phyloP scores from a whole-genome alignment of 2,113 vertebrate species.

The Sphyrna mokarran region DNA sequence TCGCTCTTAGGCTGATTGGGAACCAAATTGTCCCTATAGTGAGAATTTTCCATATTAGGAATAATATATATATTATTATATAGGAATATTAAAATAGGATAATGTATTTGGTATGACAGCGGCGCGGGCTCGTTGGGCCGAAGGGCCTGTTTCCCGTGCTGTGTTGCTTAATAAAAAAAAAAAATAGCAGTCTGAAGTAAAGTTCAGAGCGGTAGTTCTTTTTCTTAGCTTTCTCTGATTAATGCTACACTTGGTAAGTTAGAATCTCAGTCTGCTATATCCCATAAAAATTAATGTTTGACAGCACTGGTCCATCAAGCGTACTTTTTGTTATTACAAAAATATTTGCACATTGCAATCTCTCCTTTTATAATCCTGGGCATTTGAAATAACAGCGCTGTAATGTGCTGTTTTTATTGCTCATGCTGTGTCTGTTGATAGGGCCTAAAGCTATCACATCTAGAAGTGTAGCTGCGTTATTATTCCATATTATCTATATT shows the following conservation, averaged over 20 bases:
- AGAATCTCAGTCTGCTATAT: not conserved
- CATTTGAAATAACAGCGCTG: not conserved
- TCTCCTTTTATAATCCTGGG: not conserved
- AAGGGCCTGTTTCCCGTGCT: no score
- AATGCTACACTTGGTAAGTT: not conserved
- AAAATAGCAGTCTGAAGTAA: not conserved
- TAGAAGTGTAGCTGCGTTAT: no score
- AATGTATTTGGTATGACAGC: no score
- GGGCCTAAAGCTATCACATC: not conserved
- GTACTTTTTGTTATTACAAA: not conserved
- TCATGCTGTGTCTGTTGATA: not conserved
- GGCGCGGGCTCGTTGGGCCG: no score
- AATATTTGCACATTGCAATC: not conserved
- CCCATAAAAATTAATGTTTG: not conserved
- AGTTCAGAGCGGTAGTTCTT: not conserved
- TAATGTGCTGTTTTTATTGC: not conserved
- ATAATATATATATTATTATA: no score
- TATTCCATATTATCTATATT: no score
- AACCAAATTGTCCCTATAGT: no score
- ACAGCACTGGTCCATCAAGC: not conserved
- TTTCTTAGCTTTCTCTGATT: not conserved
- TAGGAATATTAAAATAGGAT: no score
- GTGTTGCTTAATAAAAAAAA: no score
- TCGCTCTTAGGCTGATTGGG: no score
- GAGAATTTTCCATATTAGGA: no score